phyloP scores from a whole-genome alignment of 2,888 invertebrate genomes.

The Synergus itoensis region DNA sequence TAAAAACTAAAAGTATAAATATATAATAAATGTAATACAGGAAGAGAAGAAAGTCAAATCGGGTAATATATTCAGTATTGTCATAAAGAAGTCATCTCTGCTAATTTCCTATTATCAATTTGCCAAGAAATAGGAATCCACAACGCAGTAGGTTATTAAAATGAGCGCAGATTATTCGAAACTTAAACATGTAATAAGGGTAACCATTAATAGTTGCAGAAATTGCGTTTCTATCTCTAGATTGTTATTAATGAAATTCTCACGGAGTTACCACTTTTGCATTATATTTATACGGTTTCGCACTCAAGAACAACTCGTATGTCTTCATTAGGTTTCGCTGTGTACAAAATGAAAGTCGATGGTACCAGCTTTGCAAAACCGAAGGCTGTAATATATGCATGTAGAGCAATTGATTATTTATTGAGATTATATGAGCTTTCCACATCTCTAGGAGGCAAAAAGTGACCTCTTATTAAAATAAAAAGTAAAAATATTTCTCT shows the following conservation, averaged over 20 bases:
- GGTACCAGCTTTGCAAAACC: slow-evolving; percentile 33
- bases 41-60: too few relatives aligned
- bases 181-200: slow-evolving; percentile 30
- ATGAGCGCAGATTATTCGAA: slow-evolving; percentile 14
- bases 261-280: neutral
- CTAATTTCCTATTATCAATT: neutral
- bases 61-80: too few relatives aligned
- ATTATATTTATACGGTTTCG: slow-evolving; percentile 13
- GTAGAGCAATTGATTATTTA: slow-evolving; percentile 39
- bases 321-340: slow-evolving; percentile 19
- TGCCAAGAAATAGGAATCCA: neutral
- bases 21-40: too few relatives aligned
- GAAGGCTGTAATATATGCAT: slow-evolving; percentile 25
- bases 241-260: slow-evolving; percentile 25
- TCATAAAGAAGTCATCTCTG: neutral
- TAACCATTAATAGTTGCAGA: slow-evolving; percentile 20
- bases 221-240: neutral
- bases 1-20: too few relatives aligned
- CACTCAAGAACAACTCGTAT: slow-evolving; percentile 18
- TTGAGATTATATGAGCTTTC: slow-evolving; percentile 1
- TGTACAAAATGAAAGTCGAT: slow-evolving; percentile 32
- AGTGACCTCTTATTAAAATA: neutral
- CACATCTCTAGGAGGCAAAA: neutral
- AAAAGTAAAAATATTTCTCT: neutral
- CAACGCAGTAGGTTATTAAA: neutral